Base-by-base conservation (phyloP, 2,888 invertebrate genomes). In the Steinernema carpocapsae region DNA sequence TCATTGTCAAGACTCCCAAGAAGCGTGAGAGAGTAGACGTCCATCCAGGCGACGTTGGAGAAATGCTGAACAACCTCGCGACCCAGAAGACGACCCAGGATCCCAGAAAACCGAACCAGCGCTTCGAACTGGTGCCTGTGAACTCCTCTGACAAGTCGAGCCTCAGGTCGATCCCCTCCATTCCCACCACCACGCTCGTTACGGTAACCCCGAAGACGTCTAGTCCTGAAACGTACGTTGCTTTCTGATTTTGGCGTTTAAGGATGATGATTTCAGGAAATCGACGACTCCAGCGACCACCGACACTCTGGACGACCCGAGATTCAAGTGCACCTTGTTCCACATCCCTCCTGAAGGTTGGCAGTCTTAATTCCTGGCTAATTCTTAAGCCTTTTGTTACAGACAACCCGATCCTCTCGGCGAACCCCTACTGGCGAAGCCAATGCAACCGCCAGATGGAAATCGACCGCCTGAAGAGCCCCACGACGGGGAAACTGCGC, bases 361-460 rank as follows among this genome's bases (percentile, higher is more conserved):
- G 26, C 22, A 2, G 48, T 48, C 48, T n/a, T 14, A 43, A 43
- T 43, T 43, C 14, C 43, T 43, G 14, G 43, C 7, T 7, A n/a
- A 43, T 10, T 56, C 56, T 6, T 22, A 56, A 17, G 22, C 26
- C 6, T 17, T 48, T 17, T n/a, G 4, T 48, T 48, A 10, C n/a
- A 48, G 48, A 48, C n/a, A 10, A 48, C n/a, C 48, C 48, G 6
- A 19, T 48, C 10, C 6, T 48, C 48, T n/a, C n/a, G n/a, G n/a
- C n/a, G n/a, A n/a, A n/a, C n/a, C n/a, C n/a, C n/a, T n/a, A n/a
- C n/a, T n/a, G 56, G 56, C 56, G 56, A 14, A 56, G 56, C 26
- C 22, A 56, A 19, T 56, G 24, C 3, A 56, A 56, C 22, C 56
- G 56, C 4, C 22, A 56, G 56, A 56, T 56, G 56, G 56, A 56